These are phyloP conservation scores for Tetheella fluctuosa DNA, from an alignment of 2,888 invertebrate species.

Conservation along the genomic window DNA sequence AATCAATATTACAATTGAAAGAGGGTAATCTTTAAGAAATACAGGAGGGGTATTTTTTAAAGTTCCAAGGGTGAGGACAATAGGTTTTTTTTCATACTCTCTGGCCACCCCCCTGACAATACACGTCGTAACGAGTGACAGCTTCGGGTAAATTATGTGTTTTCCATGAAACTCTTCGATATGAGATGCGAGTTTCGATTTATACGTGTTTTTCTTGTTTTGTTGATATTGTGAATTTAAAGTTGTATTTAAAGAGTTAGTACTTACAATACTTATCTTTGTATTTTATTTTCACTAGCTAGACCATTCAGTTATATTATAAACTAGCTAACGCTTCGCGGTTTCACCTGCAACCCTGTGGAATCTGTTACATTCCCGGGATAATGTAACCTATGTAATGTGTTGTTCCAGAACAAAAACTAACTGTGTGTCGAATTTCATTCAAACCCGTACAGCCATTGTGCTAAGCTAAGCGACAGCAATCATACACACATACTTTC, in stretches of 20 bases:
- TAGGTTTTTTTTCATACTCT: conserved; percentile 51
- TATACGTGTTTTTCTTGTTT: conserved; percentile 5
- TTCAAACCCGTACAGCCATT: no score
- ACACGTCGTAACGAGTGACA: conserved; percentile 26
- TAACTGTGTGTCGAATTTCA: no score
- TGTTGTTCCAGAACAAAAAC: no score
- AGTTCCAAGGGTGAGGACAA: conserved; percentile 49
- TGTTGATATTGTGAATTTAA: conserved; percentile 8
- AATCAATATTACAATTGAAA: conserved; percentile 47
- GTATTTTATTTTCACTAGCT: neutral
- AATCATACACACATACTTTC: no score
- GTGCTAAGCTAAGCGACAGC: no score
- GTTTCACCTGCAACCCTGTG: no score
- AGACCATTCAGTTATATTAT: no score
- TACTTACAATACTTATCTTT: no score
- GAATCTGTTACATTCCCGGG: no score
- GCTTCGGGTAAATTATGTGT: conserved; percentile 37
- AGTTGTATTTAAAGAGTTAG: neutral
- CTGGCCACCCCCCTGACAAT: conserved; percentile 27
- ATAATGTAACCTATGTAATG: no score
- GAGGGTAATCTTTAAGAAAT: conserved; percentile 50
- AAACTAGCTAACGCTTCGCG: no score
- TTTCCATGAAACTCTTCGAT: conserved; percentile 22
- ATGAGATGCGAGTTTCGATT: conserved; percentile 11
- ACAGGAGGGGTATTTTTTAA: conserved; percentile 45